Evolutionary conservation across 1,140 invertebrate species (phyloP).

Genomic region (Saccostrea echinata): DNA sequence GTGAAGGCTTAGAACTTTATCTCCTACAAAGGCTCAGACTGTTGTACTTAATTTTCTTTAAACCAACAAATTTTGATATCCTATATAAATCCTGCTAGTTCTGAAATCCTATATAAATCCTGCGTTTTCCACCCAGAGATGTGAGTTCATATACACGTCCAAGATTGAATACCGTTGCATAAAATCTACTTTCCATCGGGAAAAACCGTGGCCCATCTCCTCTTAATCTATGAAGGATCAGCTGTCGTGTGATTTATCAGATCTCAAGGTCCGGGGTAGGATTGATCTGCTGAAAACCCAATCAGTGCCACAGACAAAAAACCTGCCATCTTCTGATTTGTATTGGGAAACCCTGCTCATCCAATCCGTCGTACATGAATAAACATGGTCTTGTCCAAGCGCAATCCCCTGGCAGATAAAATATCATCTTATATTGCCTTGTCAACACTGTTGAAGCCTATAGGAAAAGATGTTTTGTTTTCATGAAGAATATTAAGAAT

Average conservation of each 20-base stretch:
- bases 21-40: not conserved
- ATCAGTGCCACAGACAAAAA: conserved; percentile 11
- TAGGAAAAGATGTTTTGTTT: not conserved
- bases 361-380: conserved; percentile 12
- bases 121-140: not conserved
- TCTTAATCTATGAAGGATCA: conserved; percentile 15
- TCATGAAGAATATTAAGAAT: not conserved
- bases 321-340: not conserved
- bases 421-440: conserved; percentile 9
- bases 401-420: not conserved
- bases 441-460: not conserved
- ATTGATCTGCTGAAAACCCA: conserved; percentile 31
- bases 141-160: not conserved
- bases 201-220: not conserved
- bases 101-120: too few relatives aligned
- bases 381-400: conserved; percentile 27
- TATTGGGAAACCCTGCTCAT: conserved; percentile 8
- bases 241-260: not conserved
- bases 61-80: too few relatives aligned
- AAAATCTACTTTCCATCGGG: not conserved
- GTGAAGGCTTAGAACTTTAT: not conserved
- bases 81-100: too few relatives aligned
- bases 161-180: not conserved
- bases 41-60: too few relatives aligned
- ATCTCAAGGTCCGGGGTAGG: not conserved